Evolutionary conservation across 1,140 invertebrate genomes (phyloP).

Genomic region (Tyrophagus putrescentiae): DNA sequence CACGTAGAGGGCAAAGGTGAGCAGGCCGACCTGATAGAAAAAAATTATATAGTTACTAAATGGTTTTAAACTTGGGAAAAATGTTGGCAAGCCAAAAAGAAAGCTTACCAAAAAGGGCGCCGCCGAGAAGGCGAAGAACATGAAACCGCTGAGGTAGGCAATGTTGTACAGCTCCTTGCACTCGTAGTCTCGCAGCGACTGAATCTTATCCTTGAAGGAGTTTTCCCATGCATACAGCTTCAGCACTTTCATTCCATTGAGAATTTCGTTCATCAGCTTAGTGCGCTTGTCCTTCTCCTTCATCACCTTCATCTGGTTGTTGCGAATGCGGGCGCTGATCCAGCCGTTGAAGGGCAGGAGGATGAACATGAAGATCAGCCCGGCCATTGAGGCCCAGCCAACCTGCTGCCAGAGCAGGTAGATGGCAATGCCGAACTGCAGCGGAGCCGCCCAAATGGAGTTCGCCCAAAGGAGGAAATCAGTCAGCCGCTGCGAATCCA

Average conservation of each 20-base stretch:
- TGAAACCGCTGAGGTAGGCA: slow-evolving; percentile 30
- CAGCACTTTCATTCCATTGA: slow-evolving; percentile 37
- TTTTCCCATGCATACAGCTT: slow-evolving; percentile 27
- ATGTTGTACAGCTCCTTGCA: slow-evolving; percentile 22
- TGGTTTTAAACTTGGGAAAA: slow-evolving; percentile 12
- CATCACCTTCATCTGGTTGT: slow-evolving; percentile 36
- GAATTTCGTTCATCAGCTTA: slow-evolving; percentile 36
- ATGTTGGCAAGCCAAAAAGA: background rate
- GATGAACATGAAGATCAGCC: slow-evolving; percentile 38
- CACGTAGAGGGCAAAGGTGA: slow-evolving; percentile 32
- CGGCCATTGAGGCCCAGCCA: slow-evolving; percentile 32
- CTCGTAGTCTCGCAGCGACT: background rate
- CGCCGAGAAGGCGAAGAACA: slow-evolving; percentile 30
- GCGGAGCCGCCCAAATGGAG: slow-evolving; percentile 27
- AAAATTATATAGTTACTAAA: slow-evolving; percentile 29
- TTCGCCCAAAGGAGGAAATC: slow-evolving; percentile 23
- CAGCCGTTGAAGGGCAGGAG: slow-evolving; percentile 75
- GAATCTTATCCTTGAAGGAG: slow-evolving; percentile 1
- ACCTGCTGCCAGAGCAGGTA: slow-evolving; percentile 32
- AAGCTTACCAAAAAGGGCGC: slow-evolving; percentile 17
- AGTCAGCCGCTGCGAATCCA: slow-evolving; percentile 18
- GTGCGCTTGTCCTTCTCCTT: slow-evolving; percentile 35
- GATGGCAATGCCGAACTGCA: slow-evolving; percentile 31
- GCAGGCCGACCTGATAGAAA: slow-evolving; percentile 21
- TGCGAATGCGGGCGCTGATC: slow-evolving; percentile 58